phyloP scores from a whole-genome alignment of 1,140 invertebrate species.

The Chrysomallon squamiferum region DNA sequence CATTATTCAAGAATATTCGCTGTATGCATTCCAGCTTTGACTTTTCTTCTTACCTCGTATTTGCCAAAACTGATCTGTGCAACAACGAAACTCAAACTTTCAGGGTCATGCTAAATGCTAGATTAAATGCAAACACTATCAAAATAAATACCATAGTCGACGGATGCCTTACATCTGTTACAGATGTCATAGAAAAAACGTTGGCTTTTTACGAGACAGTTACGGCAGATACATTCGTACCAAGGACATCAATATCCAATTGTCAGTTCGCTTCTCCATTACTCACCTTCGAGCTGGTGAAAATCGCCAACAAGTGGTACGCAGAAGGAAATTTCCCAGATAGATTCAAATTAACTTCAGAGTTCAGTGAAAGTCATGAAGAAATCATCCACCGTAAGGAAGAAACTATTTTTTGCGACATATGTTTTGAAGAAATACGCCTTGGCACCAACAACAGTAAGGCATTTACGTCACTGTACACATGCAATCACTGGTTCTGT shows the following conservation, averaged over 20 bases:
- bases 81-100: constrained; percentile 15
- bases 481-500: constrained; percentile 18
- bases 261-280: too few species aligned
- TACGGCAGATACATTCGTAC: background rate
- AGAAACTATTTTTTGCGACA: constrained; percentile 13
- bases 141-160: background rate
- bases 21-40: too few species aligned
- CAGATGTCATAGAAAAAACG: background rate
- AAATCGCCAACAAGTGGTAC: background rate
- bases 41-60: constrained; percentile 17
- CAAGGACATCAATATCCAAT: too few species aligned
- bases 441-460: background rate
- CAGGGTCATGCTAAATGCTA: constrained; percentile 13
- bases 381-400: background rate
- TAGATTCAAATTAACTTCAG: background rate
- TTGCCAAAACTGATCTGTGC: constrained; percentile 9
- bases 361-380: background rate
- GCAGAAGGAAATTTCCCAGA: background rate
- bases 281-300: background rate
- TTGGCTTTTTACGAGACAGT: background rate
- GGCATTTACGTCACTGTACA: constrained; percentile 4
- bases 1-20: background rate
- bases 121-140: background rate
- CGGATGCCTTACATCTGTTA: background rate
- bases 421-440: constrained; percentile 20